Base-by-base conservation (phyloP, 2,888 invertebrate species). In the Leptinotarsa tumamoca region DNA sequence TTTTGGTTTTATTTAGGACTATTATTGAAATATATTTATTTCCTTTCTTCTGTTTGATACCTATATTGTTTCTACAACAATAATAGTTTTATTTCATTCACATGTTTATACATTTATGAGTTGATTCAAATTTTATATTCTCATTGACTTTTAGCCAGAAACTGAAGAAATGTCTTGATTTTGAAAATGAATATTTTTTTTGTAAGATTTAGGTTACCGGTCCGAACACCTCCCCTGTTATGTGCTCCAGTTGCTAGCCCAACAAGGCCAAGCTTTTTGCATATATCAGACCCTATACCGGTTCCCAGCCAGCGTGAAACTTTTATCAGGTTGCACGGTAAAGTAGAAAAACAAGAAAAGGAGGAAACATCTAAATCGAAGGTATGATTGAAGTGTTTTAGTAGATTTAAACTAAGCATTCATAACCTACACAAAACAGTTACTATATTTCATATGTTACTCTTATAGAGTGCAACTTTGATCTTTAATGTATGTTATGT, bases 251-350 rank as follows among this genome's bases (percentile, higher is more conserved):
- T 82, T 27, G 89, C 89, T 3, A 93, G 93, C 87, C 93, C 93
- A 73, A 92, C 93, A 50, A 87, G 94, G 79, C 94, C 94, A 21
- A 92, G 92, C 84, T 92, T 91, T 82, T 88, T 94, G 78, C 93
- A 93, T 49, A 93, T 94, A 78, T 92, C 94, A 7, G 94, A 95
- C 85, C 95, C 95, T 7, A 93, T 94, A 80, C 95, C 95, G 4
- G 94, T 95, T 69, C 95, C 95, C 14, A 91, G 93, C 13, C 93
- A 93, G 84, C 88, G 90, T 76, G 90, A 90, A 72, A 89, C 90
- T 14, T 91, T 89, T 81, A 87, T 89, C 78, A 87, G 89, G 76
- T 89, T 91, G 82, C 85, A 84, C 72, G 85, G 83, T 75, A 84
- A 84, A 56, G 72, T 78, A 10, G 80, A 81, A 5, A 82, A 81